Base-by-base conservation (phyloP, 30 jellyfish, hydroid and myxozoan genomes). In the Aurelia aurita complex sp. Pacific region DNA sequence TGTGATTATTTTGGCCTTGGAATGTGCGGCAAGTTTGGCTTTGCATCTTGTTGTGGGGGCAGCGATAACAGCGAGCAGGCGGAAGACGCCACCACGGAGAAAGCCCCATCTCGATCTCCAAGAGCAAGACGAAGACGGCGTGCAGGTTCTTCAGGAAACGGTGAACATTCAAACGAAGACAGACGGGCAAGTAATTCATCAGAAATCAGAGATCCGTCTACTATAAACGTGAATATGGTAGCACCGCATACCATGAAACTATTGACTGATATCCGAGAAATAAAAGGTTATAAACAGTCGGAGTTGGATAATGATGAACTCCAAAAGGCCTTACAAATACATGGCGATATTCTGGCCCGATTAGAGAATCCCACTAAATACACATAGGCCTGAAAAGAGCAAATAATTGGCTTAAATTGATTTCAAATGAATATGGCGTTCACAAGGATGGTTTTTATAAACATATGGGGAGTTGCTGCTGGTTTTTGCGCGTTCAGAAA, bases 321-420 rank as follows among this genome's bases (percentile, higher is more conserved):
- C 6, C 89, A 93, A 84, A 88, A 87, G 85, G 94, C 89, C 50
- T 46, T 93, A 60, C 70, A 74, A 66, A 89, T 93, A 11, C 98
- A 93, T 77, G 98, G 95, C 65, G 98, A 93, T 71, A 93, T 93
- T 63, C 67, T 93, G 61, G 98, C 98, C 32, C 82, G 98, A 73
- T 82, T 93, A 33, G 98, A 93, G 74, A 93, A 93, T 73, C 98
- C 98, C 15, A 83, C 97, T 3, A 73, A 79, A 66, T 88, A 34
- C 75, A 64, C 95, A 11, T 86, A 80, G 69, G 69, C 43, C 36
- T 5, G 8, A 77, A 40, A 62, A 76, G 78, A 64, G 64, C 35
- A 65, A 36, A 32, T 60, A 29, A 18, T 54, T 60, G 87, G 87
- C 65, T 77, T 77, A 60, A 60, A 64, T 77, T 77, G 61, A 62